Conservation (phyloP, 1,140 invertebrate species). For the Potamilus streckersoni region DNA sequence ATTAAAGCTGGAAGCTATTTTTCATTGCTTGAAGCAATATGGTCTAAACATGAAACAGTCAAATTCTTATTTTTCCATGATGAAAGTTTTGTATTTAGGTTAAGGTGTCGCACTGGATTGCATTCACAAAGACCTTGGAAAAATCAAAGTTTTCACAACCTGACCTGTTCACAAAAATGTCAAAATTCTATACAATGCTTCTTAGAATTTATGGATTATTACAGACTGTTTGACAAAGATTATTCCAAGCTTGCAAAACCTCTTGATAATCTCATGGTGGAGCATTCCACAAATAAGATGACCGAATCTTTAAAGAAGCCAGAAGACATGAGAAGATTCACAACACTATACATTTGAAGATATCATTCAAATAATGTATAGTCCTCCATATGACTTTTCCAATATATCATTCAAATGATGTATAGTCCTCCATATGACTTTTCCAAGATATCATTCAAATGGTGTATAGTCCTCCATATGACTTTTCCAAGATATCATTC, state of each 20-base stretch:
- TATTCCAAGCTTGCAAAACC: slow-evolving; percentile 54
- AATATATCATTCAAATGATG: no score
- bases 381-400: no score
- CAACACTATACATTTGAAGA: slow-evolving; percentile 30
- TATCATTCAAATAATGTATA: no score
- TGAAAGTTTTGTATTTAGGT: slow-evolving; percentile 31
- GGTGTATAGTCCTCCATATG: no score
- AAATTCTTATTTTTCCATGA: slow-evolving; percentile 66
- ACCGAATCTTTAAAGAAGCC: background rate
- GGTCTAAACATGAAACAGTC: slow-evolving; percentile 43
- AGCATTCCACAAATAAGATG: background rate
- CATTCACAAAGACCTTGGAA: slow-evolving; percentile 56
- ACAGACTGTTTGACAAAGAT: slow-evolving; percentile 59
- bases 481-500: no score
- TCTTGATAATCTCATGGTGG: slow-evolving; percentile 46
- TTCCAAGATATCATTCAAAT: no score
- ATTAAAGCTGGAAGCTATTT: slow-evolving; percentile 40
- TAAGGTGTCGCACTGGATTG: slow-evolving; percentile 12
- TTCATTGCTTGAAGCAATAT: slow-evolving; percentile 32
- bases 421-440: no score
- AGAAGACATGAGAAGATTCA: background rate
- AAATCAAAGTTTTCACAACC: slow-evolving; percentile 60
- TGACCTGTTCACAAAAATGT: slow-evolving; percentile 46
- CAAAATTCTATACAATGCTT: slow-evolving; percentile 66
- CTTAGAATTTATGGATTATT: slow-evolving; percentile 67